phyloP scores from a whole-genome alignment of 2,888 invertebrate species.

The Synanthedon andrenaeformis region DNA sequence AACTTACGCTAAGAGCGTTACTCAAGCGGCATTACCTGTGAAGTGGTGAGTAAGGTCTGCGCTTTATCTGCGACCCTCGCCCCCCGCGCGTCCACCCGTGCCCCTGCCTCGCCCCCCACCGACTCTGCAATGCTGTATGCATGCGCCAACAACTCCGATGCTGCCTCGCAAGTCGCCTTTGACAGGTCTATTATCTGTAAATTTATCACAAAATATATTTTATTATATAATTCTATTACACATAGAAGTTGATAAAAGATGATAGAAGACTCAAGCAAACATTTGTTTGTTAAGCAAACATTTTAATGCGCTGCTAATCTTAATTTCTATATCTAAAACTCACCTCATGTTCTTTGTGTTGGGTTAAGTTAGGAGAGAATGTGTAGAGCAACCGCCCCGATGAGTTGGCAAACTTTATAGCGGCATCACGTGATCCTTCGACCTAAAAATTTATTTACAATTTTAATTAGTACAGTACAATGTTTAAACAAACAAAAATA shows the following conservation, averaged over 20 bases:
- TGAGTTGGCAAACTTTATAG: conserved; percentile 20
- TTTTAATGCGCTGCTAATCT: too few relatives aligned
- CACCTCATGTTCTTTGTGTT: conserved; percentile 24
- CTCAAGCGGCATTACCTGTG: conserved; percentile 19
- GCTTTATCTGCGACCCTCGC: conserved; percentile 22
- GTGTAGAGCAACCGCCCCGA: conserved; percentile 22
- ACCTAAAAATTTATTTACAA: too few relatives aligned
- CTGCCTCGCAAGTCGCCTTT: conserved; percentile 18
- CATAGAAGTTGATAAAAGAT: too few relatives aligned
- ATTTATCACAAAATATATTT: not conserved
- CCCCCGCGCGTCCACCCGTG: conserved; percentile 15
- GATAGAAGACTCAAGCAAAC: too few relatives aligned
- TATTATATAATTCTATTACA: too few relatives aligned
- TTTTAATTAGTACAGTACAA: too few relatives aligned
- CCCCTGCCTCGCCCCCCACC: conserved; percentile 14
- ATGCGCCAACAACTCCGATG: conserved; percentile 19
- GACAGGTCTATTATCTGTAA: conserved; percentile 19
- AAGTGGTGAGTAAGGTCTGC: conserved; percentile 19
- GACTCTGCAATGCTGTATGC: conserved; percentile 16
- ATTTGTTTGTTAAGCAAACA: too few relatives aligned
- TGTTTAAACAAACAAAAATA: too few relatives aligned
- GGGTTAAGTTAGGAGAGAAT: conserved; percentile 17
- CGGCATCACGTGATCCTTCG: conserved; percentile 22
- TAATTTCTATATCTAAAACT: too few relatives aligned
- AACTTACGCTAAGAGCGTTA: too few relatives aligned